A percentile compares a stretch with the other conserved stretches of the same genome.
These are phyloP conservation scores for Pristionchus mayeri DNA, from an alignment of 2,888 invertebrate species.

Conservation along the genomic window DNA sequence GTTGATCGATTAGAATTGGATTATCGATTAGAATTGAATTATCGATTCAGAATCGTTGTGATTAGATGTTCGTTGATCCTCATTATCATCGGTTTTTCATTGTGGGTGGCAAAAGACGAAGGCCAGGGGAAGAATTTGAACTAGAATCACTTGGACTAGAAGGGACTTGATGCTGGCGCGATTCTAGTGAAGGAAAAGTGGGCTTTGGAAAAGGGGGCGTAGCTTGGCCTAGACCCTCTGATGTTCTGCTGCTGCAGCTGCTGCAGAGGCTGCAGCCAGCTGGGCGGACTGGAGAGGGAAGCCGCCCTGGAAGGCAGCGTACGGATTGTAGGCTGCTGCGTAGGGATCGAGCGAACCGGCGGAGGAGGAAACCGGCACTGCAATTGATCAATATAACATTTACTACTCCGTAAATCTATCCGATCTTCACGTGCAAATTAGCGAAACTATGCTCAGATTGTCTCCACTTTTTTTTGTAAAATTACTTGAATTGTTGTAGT, in stretches of 20 bases:
- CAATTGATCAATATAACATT: not conserved
- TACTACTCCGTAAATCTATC: not conserved
- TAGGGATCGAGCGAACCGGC: conserved; percentile 24
- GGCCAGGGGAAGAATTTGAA: not conserved
- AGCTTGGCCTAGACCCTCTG: conserved; percentile 30
- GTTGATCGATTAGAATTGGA: conserved; percentile 15
- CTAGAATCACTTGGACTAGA: conserved; percentile 44
- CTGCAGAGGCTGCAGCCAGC: conserved; percentile 48
- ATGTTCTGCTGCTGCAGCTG: conserved; percentile 43
- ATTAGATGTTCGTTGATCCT: conserved; percentile 20
- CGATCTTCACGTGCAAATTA: not conserved
- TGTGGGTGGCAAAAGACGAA: not conserved
- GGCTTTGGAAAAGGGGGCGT: not conserved
- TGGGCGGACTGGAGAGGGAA: conserved; percentile 32
- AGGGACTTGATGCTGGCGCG: not conserved
- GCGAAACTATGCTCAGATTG: not conserved
- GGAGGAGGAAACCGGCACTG: conserved; percentile 3
- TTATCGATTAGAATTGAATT: too few species aligned
- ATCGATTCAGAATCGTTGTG: conserved; percentile 24
- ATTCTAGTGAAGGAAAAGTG: not conserved
- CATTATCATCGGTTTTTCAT: conserved; percentile 37
- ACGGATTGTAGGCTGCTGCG: conserved; percentile 41
- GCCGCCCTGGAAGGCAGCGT: conserved; percentile 26
- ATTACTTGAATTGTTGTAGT: not conserved
- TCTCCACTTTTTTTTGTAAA: not conserved